phyloP scores from a whole-genome alignment of 2,797 vertebrate species.

The Taenioides sp. region DNA sequence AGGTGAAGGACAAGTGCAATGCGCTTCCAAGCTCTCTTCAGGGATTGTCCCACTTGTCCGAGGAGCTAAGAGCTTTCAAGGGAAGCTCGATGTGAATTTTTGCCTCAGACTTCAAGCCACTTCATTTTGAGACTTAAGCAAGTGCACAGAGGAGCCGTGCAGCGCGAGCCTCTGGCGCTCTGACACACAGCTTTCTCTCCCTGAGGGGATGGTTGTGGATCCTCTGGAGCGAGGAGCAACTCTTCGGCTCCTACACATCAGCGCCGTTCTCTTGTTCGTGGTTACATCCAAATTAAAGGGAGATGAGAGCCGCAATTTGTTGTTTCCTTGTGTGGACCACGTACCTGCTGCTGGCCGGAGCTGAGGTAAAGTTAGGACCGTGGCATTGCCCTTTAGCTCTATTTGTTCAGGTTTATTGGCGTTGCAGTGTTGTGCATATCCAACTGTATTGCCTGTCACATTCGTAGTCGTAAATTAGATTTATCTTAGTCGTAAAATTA shows the following conservation, averaged over 20 bases:
- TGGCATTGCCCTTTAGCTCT: constrained; percentile 21
- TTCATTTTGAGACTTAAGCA: constrained; percentile 38
- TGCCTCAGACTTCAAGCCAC: constrained; percentile 36
- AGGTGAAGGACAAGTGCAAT: constrained; percentile 76
- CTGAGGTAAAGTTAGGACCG: constrained; percentile 84
- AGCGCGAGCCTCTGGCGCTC: constrained; percentile 47
- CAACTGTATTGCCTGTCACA: constrained; percentile 24
- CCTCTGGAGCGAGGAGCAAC: constrained; percentile 86
- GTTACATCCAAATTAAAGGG: constrained; percentile 82
- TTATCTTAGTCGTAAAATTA: constrained; percentile 2
- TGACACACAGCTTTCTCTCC: constrained; percentile 67
- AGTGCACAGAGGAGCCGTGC: constrained; percentile 56
- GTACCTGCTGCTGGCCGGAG: constrained; percentile 85
- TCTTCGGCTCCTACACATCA: constrained; percentile 84
- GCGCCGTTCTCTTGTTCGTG: constrained; percentile 78
- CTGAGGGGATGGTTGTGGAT: constrained; percentile 93
- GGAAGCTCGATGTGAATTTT: constrained; percentile 60
- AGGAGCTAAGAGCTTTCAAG: constrained; percentile 64
- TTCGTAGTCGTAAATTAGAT: constrained; percentile 9
- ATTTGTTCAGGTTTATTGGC: not conserved
- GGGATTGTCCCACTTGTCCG: constrained; percentile 77
- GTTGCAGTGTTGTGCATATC: constrained; percentile 6
- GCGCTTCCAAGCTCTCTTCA: constrained; percentile 71
- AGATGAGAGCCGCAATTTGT: constrained; percentile 92
- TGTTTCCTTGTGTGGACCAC: constrained; percentile 88